Percentiles rank a stretch among this genome's conserved stretches.
Conservation (phyloP, 1,140 invertebrate genomes). For the Periplaneta americana region DNA sequence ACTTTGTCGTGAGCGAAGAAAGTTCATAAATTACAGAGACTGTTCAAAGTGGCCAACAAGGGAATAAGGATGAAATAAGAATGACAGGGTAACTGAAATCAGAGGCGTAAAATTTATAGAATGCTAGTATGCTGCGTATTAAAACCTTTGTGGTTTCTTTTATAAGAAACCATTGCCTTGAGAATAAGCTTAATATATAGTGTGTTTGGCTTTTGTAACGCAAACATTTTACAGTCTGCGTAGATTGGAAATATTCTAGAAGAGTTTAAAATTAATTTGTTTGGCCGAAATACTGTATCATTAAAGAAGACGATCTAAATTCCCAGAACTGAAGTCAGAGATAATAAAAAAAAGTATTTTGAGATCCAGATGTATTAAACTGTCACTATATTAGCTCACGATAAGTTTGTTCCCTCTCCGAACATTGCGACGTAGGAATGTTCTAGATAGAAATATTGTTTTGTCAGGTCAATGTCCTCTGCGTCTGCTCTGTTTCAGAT, state of each 20-base stretch:
- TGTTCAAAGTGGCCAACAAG: too few species aligned
- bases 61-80: too few species aligned
- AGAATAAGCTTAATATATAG: too few species aligned
- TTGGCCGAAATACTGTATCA: not conserved
- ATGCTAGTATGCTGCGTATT: too few species aligned
- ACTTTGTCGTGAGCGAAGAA: too few species aligned
- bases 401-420: not conserved
- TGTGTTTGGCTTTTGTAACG: not conserved
- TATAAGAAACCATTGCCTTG: too few species aligned
- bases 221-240: not conserved
- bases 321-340: not conserved
- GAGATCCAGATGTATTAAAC: not conserved
- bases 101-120: too few species aligned
- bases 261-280: not conserved
- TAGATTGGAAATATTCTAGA: not conserved
- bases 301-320: not conserved
- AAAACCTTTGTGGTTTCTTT: too few species aligned
- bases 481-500: not conserved
- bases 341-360: not conserved
- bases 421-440: not conserved
- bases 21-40: too few species aligned
- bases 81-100: too few species aligned
- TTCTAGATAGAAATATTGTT: not conserved
- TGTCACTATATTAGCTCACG: not conserved
- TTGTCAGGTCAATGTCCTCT: not conserved